phyloP scores from a whole-genome alignment of 2,113 vertebrate species.

The Dolichotis patagonum region DNA sequence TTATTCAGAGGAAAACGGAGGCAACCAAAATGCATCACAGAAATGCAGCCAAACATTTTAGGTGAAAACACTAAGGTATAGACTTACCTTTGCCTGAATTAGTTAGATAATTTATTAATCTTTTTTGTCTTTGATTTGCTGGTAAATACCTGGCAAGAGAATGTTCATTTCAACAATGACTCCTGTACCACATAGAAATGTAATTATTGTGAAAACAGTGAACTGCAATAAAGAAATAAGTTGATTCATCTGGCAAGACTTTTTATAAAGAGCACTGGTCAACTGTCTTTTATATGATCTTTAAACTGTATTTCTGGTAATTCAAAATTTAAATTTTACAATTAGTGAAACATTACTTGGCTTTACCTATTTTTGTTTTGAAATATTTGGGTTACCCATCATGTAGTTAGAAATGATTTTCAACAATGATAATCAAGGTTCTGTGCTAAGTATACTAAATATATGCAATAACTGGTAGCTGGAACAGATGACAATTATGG shows the following conservation, averaged over 20 bases:
- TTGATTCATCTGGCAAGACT: conserved; percentile 15
- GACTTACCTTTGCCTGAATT: conserved; percentile 39
- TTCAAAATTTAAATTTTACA: conserved; percentile 17
- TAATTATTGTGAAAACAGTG: conserved; percentile 35
- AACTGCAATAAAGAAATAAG: conserved; percentile 16
- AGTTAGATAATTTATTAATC: not conserved
- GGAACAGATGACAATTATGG: not conserved
- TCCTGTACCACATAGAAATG: not conserved
- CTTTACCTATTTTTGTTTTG: not conserved
- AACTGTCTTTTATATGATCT: conserved; percentile 3
- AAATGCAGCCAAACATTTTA: conserved; percentile 16
- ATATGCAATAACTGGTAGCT: not conserved
- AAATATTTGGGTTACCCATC: not conserved
- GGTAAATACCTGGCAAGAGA: not conserved
- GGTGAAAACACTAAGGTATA: conserved; percentile 1
- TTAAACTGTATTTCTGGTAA: not conserved
- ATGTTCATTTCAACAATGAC: conserved; percentile 35
- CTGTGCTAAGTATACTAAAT: not conserved
- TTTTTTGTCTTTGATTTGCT: conserved; percentile 24
- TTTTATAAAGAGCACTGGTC: not conserved
- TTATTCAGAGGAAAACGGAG: not conserved
- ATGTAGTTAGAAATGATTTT: conserved; percentile 19
- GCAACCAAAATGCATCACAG: not conserved
- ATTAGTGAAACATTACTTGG: not conserved
- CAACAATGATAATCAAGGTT: not conserved